These are phyloP conservation scores for Vultur gryphus DNA, from an alignment of 2,797 vertebrate species.

Conservation along the genomic window DNA sequence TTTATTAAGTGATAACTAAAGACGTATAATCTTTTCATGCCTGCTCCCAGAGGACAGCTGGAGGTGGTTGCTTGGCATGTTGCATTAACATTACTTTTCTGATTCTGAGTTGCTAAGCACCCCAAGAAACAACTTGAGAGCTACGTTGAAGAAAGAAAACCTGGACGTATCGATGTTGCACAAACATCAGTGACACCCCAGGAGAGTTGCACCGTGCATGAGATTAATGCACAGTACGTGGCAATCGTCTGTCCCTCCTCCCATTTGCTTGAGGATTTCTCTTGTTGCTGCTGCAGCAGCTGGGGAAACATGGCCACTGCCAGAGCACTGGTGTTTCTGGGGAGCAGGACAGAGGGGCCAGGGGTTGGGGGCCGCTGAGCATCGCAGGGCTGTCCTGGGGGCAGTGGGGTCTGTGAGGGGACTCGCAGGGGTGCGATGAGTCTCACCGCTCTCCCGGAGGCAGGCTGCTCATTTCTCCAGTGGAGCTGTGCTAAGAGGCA, in stretches of 20 bases:
- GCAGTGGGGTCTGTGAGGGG: no score
- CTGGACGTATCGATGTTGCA: neutral
- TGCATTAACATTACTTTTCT: neutral
- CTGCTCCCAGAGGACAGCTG: neutral
- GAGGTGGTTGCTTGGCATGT: neutral
- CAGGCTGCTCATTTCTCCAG: neutral
- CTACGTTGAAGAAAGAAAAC: neutral
- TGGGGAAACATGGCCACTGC: fast-evolving
- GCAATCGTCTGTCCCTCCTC: neutral
- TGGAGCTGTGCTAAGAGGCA: neutral
- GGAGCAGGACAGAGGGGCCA: neutral
- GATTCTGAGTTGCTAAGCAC: neutral
- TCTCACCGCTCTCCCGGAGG: neutral
- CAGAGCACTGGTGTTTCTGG: neutral
- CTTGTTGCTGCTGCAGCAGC: neutral
- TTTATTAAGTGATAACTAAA: neutral
- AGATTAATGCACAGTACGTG: neutral
- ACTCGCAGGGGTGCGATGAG: neutral
- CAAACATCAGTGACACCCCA: neutral
- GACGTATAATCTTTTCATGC: neutral
- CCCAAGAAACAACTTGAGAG: neutral
- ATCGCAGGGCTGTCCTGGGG: neutral
- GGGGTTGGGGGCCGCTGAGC: neutral
- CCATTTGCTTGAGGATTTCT: neutral
- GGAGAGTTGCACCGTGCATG: no score